Percentiles rank a stretch among this genome's conserved stretches.
Evolutionary conservation across 2,888 invertebrate species (phyloP).

Genomic region (Lordiphosa andalusiaca): DNA sequence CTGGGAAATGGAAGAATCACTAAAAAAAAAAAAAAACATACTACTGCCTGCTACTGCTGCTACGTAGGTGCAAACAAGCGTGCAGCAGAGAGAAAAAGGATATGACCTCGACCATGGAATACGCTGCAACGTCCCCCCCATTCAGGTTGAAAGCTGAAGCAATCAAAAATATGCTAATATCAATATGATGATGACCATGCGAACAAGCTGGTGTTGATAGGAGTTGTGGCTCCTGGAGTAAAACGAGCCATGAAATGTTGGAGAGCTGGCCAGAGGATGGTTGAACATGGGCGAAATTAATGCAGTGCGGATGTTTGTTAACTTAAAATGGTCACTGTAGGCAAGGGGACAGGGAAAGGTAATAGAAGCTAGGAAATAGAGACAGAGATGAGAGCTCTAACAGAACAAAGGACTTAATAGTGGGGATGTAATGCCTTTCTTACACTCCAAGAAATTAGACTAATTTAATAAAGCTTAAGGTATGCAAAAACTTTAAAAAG

Average conservation of each 20-base stretch:
- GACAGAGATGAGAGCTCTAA: too few relatives aligned
- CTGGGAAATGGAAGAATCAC: slow-evolving; percentile 22
- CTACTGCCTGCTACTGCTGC: not conserved
- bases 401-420: too few relatives aligned
- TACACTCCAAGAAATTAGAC: too few relatives aligned
- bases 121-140: slow-evolving; percentile 45
- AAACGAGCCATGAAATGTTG: not conserved
- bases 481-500: too few relatives aligned
- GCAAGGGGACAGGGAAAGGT: too few relatives aligned
- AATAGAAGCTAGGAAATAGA: too few relatives aligned
- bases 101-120: slow-evolving; percentile 64
- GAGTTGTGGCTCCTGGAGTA: not conserved
- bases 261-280: not conserved
- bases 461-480: too few relatives aligned
- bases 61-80: slow-evolving; percentile 56
- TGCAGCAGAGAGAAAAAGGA: slow-evolving; percentile 29
- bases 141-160: slow-evolving; percentile 3
- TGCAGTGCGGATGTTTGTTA: slow-evolving; percentile 1
- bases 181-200: slow-evolving; percentile 29
- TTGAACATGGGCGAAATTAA: not conserved
- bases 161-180: slow-evolving; percentile 44
- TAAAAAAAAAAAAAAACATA: slow-evolving; percentile 22
- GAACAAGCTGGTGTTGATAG: not conserved
- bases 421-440: too few relatives aligned
- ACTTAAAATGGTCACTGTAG: too few relatives aligned